Percentiles rank a stretch among this genome's conserved stretches.
Evolutionary conservation across 2,888 invertebrate species (phyloP).

Genomic region (Apotomis capreana): DNA sequence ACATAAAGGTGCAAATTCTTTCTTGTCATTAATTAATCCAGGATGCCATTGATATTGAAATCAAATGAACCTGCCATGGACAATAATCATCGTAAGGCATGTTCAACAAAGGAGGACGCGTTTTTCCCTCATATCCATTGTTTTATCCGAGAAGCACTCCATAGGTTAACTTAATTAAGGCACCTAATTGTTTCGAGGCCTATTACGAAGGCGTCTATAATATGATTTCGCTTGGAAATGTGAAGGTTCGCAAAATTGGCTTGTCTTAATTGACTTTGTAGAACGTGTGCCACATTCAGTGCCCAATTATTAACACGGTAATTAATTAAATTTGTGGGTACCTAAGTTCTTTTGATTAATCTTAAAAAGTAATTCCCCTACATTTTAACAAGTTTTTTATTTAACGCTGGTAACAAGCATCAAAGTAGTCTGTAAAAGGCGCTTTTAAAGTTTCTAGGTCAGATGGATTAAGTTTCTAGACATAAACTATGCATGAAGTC

Average conservation of each 20-base stretch:
- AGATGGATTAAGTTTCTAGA: not conserved
- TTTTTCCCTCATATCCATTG: conserved; percentile 13
- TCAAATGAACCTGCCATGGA: not conserved
- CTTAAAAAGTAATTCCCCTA: not conserved
- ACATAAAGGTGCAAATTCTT: no score
- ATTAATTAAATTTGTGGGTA: not conserved
- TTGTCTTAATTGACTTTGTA: conserved; percentile 36
- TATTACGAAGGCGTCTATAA: conserved; percentile 35
- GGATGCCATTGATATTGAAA: not conserved
- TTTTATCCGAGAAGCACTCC: conserved; percentile 21
- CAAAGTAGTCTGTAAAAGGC: no score
- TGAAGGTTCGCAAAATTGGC: conserved; percentile 37
- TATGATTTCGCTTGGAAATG: conserved; percentile 37
- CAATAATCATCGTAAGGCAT: no score
- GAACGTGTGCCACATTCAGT: conserved; percentile 19
- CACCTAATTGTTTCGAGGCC: conserved; percentile 39
- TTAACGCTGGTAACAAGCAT: no score
- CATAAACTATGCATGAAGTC: not conserved
- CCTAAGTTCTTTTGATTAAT: not conserved
- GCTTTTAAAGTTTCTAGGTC: not conserved
- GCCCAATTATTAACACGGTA: not conserved
- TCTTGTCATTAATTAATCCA: not conserved
- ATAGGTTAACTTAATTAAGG: conserved; percentile 38
- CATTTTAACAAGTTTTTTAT: no score
- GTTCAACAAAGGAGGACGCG: not conserved